These are phyloP conservation scores for Gasteruption jaculator DNA, from an alignment of 2,888 invertebrate genomes.

Conservation along the genomic window DNA sequence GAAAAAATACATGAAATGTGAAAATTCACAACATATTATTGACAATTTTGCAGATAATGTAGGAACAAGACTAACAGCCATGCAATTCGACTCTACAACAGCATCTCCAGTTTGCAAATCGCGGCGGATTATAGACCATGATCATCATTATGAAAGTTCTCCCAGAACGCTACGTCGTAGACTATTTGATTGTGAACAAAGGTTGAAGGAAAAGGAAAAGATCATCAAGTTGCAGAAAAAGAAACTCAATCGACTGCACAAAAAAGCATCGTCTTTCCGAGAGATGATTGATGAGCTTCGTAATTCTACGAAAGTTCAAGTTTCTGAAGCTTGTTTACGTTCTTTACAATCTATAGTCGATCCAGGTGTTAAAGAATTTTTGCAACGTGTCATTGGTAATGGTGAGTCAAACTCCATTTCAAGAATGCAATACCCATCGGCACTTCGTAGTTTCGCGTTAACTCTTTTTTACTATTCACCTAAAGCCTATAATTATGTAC, in stretches of 20 bases:
- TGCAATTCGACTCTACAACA: no score
- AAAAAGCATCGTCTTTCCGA: constrained; percentile 7
- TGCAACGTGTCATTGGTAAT: constrained; percentile 13
- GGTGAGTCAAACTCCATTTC: constrained; percentile 5
- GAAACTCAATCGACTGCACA: constrained; percentile 5
- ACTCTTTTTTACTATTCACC: constrained; percentile 26
- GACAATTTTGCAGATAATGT: no score
- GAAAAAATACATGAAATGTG: no score
- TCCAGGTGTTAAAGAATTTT: constrained; percentile 14
- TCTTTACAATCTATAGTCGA: constrained; percentile 13
- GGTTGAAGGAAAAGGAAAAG: not conserved
- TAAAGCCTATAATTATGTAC: constrained; percentile 24
- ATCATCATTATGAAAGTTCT: constrained; percentile 4
- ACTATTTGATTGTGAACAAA: not conserved
- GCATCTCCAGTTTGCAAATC: not conserved
- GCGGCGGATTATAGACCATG: constrained; percentile 1
- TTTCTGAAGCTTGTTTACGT: constrained; percentile 10
- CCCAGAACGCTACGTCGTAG: not conserved
- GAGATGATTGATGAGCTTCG: constrained; percentile 12
- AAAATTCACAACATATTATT: no score
- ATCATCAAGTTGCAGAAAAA: constrained; percentile 1
- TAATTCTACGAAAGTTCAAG: not conserved
- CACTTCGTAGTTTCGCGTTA: constrained; percentile 21
- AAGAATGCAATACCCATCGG: constrained; percentile 19
- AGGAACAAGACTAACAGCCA: no score